Conservation (phyloP, 2,888 invertebrate species). For the Clistopyga incitator region DNA sequence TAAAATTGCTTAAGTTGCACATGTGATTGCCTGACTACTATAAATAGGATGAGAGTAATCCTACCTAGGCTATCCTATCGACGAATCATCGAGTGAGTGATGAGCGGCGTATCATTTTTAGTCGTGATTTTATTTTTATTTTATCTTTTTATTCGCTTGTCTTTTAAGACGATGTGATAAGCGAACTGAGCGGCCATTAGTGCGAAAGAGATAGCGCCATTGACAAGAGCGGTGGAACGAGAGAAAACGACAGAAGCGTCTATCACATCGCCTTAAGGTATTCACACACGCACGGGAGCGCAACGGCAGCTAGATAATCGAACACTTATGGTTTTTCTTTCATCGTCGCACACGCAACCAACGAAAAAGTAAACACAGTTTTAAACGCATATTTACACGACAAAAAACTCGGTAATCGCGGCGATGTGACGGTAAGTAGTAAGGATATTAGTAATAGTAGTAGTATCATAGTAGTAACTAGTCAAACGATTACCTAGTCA, state of each 20-base stretch:
- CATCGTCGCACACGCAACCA: constrained; percentile 62
- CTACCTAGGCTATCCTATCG: constrained; percentile 69
- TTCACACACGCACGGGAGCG: constrained; percentile 76
- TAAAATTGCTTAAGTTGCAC: constrained; percentile 81
- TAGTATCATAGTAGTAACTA: constrained; percentile 71
- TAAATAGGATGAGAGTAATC: constrained; percentile 76
- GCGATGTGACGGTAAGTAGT: constrained; percentile 60
- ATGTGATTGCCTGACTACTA: constrained; percentile 78
- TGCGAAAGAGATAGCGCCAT: constrained; percentile 11
- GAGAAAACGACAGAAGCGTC: neutral
- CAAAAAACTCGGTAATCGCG: constrained; percentile 51
- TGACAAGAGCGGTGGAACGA: neutral
- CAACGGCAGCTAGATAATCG: constrained; percentile 82
- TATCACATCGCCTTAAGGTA: constrained; percentile 20
- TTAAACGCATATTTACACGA: constrained; percentile 73
- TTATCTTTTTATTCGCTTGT: constrained; percentile 48
- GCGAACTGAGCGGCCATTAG: neutral
- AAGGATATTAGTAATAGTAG: constrained; percentile 73
- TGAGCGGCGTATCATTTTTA: constrained; percentile 71
- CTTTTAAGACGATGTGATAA: constrained; percentile 24
- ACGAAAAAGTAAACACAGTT: constrained; percentile 21
- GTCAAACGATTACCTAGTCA: constrained; percentile 60
- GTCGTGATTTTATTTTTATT: constrained; percentile 53
- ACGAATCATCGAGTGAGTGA: constrained; percentile 73
- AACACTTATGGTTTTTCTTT: constrained; percentile 82